phyloP scores from a whole-genome alignment of 2,797 vertebrate species.

The Toxotes lorentzi region DNA sequence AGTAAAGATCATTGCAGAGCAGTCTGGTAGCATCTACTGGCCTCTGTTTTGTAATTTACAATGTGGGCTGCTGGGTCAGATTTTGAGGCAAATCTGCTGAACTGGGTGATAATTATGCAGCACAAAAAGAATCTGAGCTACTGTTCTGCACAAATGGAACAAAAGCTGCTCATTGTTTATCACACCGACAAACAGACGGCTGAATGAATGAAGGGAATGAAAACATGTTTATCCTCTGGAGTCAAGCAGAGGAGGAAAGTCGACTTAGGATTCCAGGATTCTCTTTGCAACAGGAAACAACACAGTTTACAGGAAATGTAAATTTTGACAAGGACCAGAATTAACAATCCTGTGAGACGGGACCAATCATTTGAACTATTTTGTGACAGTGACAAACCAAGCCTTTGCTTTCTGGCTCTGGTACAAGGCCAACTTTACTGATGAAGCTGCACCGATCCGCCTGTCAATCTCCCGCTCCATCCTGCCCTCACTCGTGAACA shows the following conservation, averaged over 20 bases:
- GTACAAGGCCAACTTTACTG: too few species aligned
- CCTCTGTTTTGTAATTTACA: conserved; percentile 29
- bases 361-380: background rate
- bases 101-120: conserved; percentile 31
- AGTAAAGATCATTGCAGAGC: background rate
- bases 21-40: conserved; percentile 13
- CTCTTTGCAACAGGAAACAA: conserved; percentile 15
- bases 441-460: too few species aligned
- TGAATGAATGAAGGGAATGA: conserved; percentile 33
- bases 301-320: conserved; percentile 9
- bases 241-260: conserved; percentile 19
- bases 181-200: conserved; percentile 27
- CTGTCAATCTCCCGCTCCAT: too few species aligned
- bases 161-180: conserved; percentile 55
- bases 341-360: background rate
- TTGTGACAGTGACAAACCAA: background rate
- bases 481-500: too few species aligned
- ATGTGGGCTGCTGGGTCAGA: conserved; percentile 14
- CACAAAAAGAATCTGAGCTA: conserved; percentile 27
- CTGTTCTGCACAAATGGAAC: conserved; percentile 33
- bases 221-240: conserved; percentile 51
- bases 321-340: background rate
- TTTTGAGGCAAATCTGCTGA: conserved; percentile 47
- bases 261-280: conserved; percentile 3
- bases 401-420: too few species aligned